A percentile compares a stretch with the other conserved stretches of the same genome.
phyloP scores from a whole-genome alignment of 2,888 invertebrate genomes.

The Cephus rjabovi region DNA sequence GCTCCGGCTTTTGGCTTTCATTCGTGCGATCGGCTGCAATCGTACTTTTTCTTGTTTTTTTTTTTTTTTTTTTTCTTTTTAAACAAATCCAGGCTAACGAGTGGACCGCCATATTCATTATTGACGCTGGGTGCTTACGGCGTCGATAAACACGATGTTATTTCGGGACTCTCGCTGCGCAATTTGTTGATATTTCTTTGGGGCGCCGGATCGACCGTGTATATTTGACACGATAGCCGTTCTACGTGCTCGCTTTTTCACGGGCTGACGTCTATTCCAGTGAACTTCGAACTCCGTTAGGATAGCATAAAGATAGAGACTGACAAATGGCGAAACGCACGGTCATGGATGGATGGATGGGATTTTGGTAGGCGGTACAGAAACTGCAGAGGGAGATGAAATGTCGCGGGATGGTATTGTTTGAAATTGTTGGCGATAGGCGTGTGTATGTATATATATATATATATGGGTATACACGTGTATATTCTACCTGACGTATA shows the following conservation, averaged over 20 bases:
- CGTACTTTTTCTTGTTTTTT: no score
- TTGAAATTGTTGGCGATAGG: background rate
- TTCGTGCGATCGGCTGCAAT: background rate
- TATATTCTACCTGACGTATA: background rate
- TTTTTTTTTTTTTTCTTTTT: no score
- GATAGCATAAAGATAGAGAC: background rate
- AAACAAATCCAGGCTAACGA: background rate
- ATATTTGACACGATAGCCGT: no score
- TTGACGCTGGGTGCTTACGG: background rate
- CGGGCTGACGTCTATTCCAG: background rate
- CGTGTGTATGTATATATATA: no score
- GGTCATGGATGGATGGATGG: background rate
- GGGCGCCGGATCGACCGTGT: rapidly evolving
- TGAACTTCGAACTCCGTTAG: background rate
- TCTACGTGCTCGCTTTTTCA: background rate
- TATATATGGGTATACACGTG: no score
- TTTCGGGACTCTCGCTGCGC: no score
- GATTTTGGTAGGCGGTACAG: background rate
- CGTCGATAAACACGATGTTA: no score
- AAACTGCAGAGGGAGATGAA: background rate
- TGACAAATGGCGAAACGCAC: background rate
- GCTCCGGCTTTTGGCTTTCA: background rate
- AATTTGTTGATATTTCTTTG: no score
- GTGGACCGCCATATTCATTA: background rate
- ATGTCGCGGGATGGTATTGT: background rate